Conservation (phyloP, 2,888 invertebrate genomes). For the Gonocerus acuteangulatus region DNA sequence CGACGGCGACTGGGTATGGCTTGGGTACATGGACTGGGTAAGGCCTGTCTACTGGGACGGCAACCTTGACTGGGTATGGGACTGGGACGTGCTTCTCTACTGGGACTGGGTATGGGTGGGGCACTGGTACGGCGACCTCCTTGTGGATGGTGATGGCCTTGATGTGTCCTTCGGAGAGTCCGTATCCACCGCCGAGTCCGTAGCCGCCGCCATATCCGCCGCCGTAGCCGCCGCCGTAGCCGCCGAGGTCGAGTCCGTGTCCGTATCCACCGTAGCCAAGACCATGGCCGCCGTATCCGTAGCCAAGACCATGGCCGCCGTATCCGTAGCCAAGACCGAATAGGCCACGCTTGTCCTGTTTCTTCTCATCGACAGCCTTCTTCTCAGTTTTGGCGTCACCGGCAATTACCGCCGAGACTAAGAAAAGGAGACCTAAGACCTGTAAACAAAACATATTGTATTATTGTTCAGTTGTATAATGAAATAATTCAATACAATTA, state of each 20-base stretch:
- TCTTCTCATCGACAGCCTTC: constrained; percentile 34
- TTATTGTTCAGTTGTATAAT: too few species aligned
- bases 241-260: not conserved
- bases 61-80: constrained; percentile 43
- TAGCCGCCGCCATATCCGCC: constrained; percentile 39
- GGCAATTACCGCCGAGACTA: constrained; percentile 44
- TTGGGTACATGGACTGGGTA: constrained; percentile 43
- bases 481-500: too few species aligned
- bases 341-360: constrained; percentile 47
- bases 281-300: constrained; percentile 35
- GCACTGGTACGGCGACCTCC: constrained; percentile 47
- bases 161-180: constrained; percentile 36
- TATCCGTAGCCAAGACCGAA: constrained; percentile 42
- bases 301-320: constrained; percentile 38
- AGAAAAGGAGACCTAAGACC: constrained; percentile 36
- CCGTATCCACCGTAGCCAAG: too few species aligned
- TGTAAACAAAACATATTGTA: not conserved
- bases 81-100: constrained; percentile 49
- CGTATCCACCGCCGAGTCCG: constrained; percentile 39
- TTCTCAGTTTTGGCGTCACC: constrained; percentile 39
- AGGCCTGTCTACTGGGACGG: constrained; percentile 42
- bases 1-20: constrained; percentile 45
- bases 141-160: constrained; percentile 44
- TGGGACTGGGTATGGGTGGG: constrained; percentile 49
- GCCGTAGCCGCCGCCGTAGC: constrained; percentile 26